Evolutionary conservation across 1,140 invertebrate genomes (phyloP), one percentile per base, ranked within the genome.

Genomic region (Adelges cooleyi): DNA sequence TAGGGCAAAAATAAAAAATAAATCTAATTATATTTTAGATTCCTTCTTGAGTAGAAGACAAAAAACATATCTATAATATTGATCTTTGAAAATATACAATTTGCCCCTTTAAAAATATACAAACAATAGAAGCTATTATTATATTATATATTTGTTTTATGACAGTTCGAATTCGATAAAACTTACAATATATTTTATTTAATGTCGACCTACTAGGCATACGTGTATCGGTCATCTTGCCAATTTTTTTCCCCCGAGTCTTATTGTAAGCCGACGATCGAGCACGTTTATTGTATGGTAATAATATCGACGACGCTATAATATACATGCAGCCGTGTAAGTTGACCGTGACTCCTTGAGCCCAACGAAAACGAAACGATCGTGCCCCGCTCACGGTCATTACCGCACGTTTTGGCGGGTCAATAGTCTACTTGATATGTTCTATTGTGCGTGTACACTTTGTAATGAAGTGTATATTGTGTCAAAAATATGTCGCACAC

Each of bases 321-420:
- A 62, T 25, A 46, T 33, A 3, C 2, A 15, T n/a, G 5, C 6
- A 13, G 20, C 52, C 13, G 25, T 20, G 18, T 33, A 52, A 33
- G 42, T 59, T 27, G 54, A n/a, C 54, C 54, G 40, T 59, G 54
- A 59, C 54, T 59, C 23, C 15, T 59, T 33, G 56, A 62, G 56
- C 42, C 56, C 42, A 62, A 62, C 17, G 56, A 62, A 62, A 62
- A 48, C 42, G 56, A 62, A 62, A 62, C 56, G 56, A 48, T 46
- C 56, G 27, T 44, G 40, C 15, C 40, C 56, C 5, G 56, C 56
- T 62, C 56, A 62, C 56, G 56, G 56, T 62, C 56, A 62, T 62
- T 62, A 62, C 40, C 54, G 54, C 42, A 62, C 56, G 56, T 62
- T 62, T 62, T 62, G 56, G 42, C 56, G 56, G 56, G 56, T 62